phyloP scores from a whole-genome alignment of 2,888 invertebrate genomes.

The Pristionchus fissidentatus region DNA sequence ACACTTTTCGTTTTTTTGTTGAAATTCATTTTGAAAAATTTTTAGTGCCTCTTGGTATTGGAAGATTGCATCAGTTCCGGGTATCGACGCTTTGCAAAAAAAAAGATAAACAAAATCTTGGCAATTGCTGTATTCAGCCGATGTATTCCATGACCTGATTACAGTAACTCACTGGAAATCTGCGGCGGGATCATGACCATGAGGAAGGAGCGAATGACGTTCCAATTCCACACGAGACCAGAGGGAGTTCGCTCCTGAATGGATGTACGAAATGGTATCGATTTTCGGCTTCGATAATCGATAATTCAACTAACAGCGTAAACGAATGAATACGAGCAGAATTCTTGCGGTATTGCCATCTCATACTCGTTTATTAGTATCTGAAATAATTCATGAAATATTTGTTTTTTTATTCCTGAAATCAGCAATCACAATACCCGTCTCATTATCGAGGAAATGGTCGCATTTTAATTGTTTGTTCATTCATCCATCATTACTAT shows the following conservation, averaged over 20 bases:
- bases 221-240: constrained; percentile 8
- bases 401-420: background rate
- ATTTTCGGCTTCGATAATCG: background rate
- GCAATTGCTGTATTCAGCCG: too few relatives aligned
- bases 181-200: background rate
- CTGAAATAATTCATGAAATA: background rate
- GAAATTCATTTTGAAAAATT: too few relatives aligned
- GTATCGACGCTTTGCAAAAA: too few relatives aligned
- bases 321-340: constrained; percentile 25
- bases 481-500: too few relatives aligned
- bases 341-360: background rate
- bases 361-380: background rate
- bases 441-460: too few relatives aligned
- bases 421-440: too few relatives aligned
- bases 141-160: too few relatives aligned
- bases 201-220: constrained; percentile 13
- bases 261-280: background rate
- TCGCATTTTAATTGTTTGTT: too few relatives aligned
- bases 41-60: too few relatives aligned
- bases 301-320: background rate
- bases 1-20: too few relatives aligned
- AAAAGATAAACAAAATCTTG: too few relatives aligned
- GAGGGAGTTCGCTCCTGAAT: background rate
- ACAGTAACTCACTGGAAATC: constrained; percentile 7
- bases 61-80: too few relatives aligned